Evolutionary conservation across 2,888 invertebrate species (phyloP), one percentile per base, ranked within the genome.

Genomic region (Periphyllus acericola): DNA sequence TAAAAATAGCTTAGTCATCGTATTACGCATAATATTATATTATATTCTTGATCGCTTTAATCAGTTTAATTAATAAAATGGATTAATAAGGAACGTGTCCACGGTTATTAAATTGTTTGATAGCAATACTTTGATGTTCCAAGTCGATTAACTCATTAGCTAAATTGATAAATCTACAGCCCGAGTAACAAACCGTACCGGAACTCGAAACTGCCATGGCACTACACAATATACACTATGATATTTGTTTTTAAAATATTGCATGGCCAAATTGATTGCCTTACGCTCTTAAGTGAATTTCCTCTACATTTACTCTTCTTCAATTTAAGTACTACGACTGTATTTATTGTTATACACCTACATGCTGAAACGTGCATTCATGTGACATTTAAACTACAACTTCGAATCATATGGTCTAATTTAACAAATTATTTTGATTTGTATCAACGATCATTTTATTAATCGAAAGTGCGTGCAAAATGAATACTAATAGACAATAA

Each of bases 171-270:
- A 81, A 81, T 81, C 81, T 46, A 68, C 66, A 14, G 2, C 11
- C 6, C 21, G 14, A 36, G 3, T 40, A 8, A 5, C 25, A 19
- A 71, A 71, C 46, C 8, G 32, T 32, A 46, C 46, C 29, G 46
- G 71, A 71, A 71, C 46, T 2, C 29, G 17, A 68, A n/a, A 40
- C 29, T 21, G 60, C 21, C 21, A 46, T 46, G 46, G 3, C 40
- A 40, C 40, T 40, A 40, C 8, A 8, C 9, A 14, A 11, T 46
- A 3, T 21, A 68, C 25, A 34, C 52, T n/a, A n/a, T n/a, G n/a
- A n/a, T n/a, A n/a, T 40, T 29, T 74, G 36, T 74, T 83, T 82
- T 83, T 55, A 83, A 83, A 83, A 60, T 36, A 83, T 83, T 36
- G 74, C 55, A 55, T 36, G 55, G 32, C 34, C 55, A 74, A 83